Evolutionary conservation across 2,888 invertebrate genomes (phyloP).

Genomic region (Synergus laeviventris): DNA sequence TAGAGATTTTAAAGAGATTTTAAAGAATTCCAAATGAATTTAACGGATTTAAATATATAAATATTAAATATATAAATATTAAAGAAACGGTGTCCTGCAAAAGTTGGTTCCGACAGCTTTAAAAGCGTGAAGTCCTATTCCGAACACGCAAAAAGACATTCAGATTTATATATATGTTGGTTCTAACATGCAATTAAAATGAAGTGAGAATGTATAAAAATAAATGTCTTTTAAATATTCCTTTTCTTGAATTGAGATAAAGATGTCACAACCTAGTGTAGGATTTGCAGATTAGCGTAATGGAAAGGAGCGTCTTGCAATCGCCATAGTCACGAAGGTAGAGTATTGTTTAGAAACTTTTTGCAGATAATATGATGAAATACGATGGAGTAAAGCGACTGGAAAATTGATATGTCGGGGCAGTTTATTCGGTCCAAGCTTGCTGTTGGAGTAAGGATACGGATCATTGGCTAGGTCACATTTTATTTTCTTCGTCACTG

Average conservation of each 20-base stretch:
- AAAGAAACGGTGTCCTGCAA: too few relatives aligned
- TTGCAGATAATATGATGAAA: constrained; percentile 35
- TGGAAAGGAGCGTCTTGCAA: neutral
- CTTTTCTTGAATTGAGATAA: neutral
- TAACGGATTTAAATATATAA: too few relatives aligned
- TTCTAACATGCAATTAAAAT: too few relatives aligned
- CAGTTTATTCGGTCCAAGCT: constrained; percentile 34
- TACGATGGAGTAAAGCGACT: constrained; percentile 31
- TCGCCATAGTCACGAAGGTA: neutral
- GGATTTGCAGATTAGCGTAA: neutral
- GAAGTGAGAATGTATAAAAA: neutral
- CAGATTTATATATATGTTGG: too few relatives aligned
- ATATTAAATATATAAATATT: too few relatives aligned
- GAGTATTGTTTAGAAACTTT: constrained; percentile 39
- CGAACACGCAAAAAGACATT: too few relatives aligned
- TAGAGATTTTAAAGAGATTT: too few relatives aligned
- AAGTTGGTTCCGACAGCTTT: too few relatives aligned
- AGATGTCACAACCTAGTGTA: constrained; percentile 34
- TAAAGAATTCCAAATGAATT: too few relatives aligned
- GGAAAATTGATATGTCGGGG: constrained; percentile 34
- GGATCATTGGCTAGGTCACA: constrained; percentile 37
- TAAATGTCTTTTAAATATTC: neutral
- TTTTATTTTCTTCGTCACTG: constrained; percentile 39
- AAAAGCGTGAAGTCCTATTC: too few relatives aligned
- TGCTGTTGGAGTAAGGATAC: neutral